phyloP scores from a whole-genome alignment of 2,888 invertebrate genomes.

The Tenthredo livida region DNA sequence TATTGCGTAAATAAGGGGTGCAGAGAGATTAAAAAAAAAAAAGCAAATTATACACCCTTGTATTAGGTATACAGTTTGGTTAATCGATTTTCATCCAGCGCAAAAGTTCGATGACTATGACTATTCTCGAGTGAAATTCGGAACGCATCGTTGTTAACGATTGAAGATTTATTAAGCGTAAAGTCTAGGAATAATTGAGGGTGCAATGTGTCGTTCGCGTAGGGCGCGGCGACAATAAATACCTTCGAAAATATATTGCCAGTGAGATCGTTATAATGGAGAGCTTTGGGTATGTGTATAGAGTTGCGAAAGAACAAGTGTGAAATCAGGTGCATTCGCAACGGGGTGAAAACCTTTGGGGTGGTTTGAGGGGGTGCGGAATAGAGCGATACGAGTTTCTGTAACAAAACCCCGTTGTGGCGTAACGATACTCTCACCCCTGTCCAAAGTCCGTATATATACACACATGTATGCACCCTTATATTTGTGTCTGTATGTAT shows the following conservation, averaged over 20 bases:
- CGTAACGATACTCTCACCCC: constrained; percentile 6
- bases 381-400: constrained; percentile 28
- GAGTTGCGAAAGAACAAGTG: constrained; percentile 74
- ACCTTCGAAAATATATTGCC: neutral
- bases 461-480: neutral
- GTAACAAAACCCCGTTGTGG: constrained; percentile 33
- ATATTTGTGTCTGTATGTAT: neutral
- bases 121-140: neutral
- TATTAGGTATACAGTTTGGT: neutral
- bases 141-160: constrained; percentile 1
- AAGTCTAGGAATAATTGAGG: constrained; percentile 13
- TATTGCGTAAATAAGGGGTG: neutral
- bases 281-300: neutral
- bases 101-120: neutral
- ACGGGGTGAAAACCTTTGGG: constrained; percentile 60
- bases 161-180: constrained; percentile 41
- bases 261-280: constrained; percentile 34
- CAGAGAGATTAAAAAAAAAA: neutral
- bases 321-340: constrained; percentile 76
- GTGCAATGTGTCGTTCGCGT: neutral
- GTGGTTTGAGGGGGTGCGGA: too few species aligned
- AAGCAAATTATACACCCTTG: neutral
- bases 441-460: neutral
- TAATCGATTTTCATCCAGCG: neutral
- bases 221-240: constrained; percentile 29